phyloP scores from a whole-genome alignment of 2,113 vertebrate genomes.

The Scartelaos histophorus region DNA sequence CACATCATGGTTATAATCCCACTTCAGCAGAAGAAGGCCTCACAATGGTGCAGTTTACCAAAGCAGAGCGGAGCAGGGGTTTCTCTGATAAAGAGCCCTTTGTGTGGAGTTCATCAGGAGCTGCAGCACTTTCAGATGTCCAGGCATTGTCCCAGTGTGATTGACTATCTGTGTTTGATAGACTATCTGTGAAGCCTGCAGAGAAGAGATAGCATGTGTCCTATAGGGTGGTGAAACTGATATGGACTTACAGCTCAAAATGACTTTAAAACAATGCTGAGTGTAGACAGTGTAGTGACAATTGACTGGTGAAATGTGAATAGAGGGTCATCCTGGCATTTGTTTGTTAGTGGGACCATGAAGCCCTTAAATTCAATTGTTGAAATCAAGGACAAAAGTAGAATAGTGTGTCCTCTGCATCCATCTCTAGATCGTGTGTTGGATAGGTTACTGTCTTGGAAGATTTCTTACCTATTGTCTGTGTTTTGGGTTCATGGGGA shows the following conservation, averaged over 20 bases:
- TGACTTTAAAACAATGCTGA: background rate
- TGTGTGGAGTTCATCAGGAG: constrained; percentile 54
- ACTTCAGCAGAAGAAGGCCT: constrained; percentile 28
- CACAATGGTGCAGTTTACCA: constrained; percentile 62
- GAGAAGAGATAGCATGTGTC: background rate
- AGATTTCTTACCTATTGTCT: no score
- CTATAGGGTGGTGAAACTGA: background rate
- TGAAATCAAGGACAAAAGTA: no score
- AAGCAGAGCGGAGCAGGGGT: constrained; percentile 47
- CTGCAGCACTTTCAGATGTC: constrained; percentile 53
- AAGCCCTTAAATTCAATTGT: no score
- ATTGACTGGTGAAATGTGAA: no score
- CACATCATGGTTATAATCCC: constrained; percentile 57
- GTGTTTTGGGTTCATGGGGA: no score
- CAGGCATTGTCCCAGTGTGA: constrained; percentile 44
- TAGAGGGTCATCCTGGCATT: no score
- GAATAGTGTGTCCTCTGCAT: no score
- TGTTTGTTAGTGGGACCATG: no score
- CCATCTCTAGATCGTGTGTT: no score
- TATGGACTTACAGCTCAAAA: background rate
- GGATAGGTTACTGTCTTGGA: no score
- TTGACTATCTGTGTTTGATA: constrained; percentile 30
- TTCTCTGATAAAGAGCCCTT: constrained; percentile 61
- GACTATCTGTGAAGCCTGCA: constrained; percentile 23
- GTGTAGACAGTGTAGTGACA: background rate